Evolutionary conservation across 2,113 vertebrate genomes (phyloP).

Genomic region (Australoheros scitulus): DNA sequence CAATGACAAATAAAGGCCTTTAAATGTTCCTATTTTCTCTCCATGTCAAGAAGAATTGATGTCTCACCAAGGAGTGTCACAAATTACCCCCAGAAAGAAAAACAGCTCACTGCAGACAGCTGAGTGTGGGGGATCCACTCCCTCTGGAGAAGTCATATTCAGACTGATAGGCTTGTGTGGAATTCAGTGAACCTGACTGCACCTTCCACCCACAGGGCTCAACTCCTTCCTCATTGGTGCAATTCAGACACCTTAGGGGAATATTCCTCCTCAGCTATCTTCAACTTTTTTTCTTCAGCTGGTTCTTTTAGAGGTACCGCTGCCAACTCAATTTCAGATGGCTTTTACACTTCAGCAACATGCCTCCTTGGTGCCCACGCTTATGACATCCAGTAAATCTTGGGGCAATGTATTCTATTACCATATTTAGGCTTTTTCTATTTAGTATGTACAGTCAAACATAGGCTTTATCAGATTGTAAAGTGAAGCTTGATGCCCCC

Average conservation of each 20-base stretch:
- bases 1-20: slow-evolving; percentile 74
- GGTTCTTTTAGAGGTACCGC: slow-evolving; percentile 36
- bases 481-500: slow-evolving; percentile 8
- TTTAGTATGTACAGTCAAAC: slow-evolving; percentile 43
- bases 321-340: slow-evolving; percentile 49
- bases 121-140: slow-evolving; percentile 54
- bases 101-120: slow-evolving; percentile 58
- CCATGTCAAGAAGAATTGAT: slow-evolving; percentile 70
- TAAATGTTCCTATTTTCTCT: slow-evolving; percentile 74
- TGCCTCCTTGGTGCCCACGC: slow-evolving; percentile 23
- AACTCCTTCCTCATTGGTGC: slow-evolving; percentile 33
- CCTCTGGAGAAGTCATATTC: slow-evolving; percentile 54
- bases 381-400: slow-evolving; percentile 30
- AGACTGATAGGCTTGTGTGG: slow-evolving; percentile 59
- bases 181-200: slow-evolving; percentile 54
- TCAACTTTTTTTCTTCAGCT: slow-evolving; percentile 13
- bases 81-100: slow-evolving; percentile 70
- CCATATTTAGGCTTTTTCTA: slow-evolving; percentile 43
- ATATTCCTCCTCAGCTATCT: slow-evolving; percentile 28
- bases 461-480: slow-evolving; percentile 39
- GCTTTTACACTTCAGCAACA: slow-evolving; percentile 35
- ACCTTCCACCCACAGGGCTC: slow-evolving; percentile 50
- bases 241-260: slow-evolving; percentile 35
- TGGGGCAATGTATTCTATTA: slow-evolving; percentile 35
- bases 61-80: slow-evolving; percentile 57